Base-by-base conservation (phyloP, 2,797 vertebrate species). In the Megaceryle alcyon region DNA sequence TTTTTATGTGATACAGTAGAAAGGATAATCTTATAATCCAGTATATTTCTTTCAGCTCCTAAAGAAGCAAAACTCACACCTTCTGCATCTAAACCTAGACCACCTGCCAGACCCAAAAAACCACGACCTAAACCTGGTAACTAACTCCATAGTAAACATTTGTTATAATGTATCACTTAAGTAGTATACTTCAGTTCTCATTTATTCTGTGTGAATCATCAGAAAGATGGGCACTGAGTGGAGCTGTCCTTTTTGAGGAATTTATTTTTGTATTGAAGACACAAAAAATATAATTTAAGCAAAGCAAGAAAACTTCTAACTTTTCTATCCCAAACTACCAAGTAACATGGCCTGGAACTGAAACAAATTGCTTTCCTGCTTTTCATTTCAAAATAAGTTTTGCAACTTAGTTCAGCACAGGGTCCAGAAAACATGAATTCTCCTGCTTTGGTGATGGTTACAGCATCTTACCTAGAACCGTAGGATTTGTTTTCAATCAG, bases 31-130 rank as follows among this genome's bases (percentile, higher is more conserved):
- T 44, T 95, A 76, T 77, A 95, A 92, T 88, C 63, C 57, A 93
- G 82, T 96, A 73, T 97, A 90, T 96, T 96, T 97, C 72, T 98
- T 98, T 92, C 98, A 98, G 98, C 97, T 98, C 94, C 96, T 51
- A 96, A 91, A 77, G 94, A 97, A 96, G 97, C 85, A 88, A 97
- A 97, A 39, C 88, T 93, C 78, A 70, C 78, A 93, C 92, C 96
- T 95, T 94, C 97, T 94, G 83, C 97, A 91, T 39, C 97, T 93
- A 98, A 98, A 96, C 77, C 92, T 89, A 98, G 97, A 97, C 88
- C 92, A 89, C 56, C 95, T 73, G 5, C 25, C 93, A 97, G 86
- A 87, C 82, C 94, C 83, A 95, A 97, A 97, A 82, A 69, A 54
- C 94, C 96, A 88, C 96, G 41, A 95, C 82, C 79, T 86, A 98